Base-by-base conservation (phyloP, 2,888 invertebrate species). In the Erannis defoliaria region DNA sequence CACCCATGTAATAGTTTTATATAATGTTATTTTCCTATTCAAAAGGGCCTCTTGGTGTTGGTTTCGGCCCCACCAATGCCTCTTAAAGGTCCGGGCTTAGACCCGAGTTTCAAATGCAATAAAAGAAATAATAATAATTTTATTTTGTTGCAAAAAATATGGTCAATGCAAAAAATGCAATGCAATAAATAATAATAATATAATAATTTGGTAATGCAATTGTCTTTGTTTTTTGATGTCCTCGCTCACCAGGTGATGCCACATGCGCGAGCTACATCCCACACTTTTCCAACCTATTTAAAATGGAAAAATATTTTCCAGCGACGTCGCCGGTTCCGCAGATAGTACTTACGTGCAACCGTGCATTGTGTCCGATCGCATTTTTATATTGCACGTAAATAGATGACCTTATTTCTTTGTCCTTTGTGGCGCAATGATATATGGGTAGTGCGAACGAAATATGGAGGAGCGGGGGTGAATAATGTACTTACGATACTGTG, bases 291-390 rank as follows among this genome's bases (percentile, higher is more conserved):
- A 80, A 86, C 86, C 85, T 90, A 90, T 90, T 91, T 90, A 85
- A 91, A 90, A 91, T 90, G 88, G 89, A 88, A 89, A 89, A 90
- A 90, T 89, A 87, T 90, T 90, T 89, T 87, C 86, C 86, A 80
- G 79, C 84, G 81, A 79, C 83, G 77, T 71, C 77, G 68, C 67
- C 80, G 80, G 74, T 79, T 77, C 76, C 74, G 62, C 8, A 70
- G 62, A 61, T 66, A 69, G 18, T 35, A 14, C 14, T 31, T 14
- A 49, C 40, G 29, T 67, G 63, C 72, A 70, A 66, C 73, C 72
- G 43, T 70, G 70, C 76, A 74, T 77, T 76, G 75, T 75, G 77
- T 66, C 65, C 60, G 68, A 71, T 68, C 68, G 64, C 67, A 68
- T 67, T 71, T 71, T 71, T 71, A 71, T 68, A 68, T 67, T 59